Conservation (phyloP, 2,113 vertebrate genomes). For the Mesoclemmys tuberculata region DNA sequence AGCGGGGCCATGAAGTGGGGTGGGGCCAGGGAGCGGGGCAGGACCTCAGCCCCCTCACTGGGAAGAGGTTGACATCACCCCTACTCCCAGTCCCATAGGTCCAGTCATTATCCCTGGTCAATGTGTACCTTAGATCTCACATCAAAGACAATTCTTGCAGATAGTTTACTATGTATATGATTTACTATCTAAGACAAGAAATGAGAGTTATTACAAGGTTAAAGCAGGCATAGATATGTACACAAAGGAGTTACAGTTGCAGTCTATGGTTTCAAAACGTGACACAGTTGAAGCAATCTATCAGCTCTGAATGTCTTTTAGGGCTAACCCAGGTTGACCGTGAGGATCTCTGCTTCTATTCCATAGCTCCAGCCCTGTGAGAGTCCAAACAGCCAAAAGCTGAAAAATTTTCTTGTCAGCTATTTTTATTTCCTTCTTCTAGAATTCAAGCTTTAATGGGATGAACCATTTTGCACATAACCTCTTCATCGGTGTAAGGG, state of each 20-base stretch:
- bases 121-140: background rate
- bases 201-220: background rate
- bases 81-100: background rate
- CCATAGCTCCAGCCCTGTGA: background rate
- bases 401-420: background rate
- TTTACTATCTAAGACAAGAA: background rate
- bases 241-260: background rate
- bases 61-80: too few relatives aligned
- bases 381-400: background rate
- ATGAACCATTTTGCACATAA: background rate
- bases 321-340: background rate
- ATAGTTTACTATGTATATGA: background rate
- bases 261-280: background rate
- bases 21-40: too few relatives aligned
- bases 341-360: background rate
- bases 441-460: background rate
- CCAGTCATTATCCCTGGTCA: background rate
- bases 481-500: background rate
- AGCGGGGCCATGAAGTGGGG: too few relatives aligned
- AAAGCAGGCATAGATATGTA: background rate
- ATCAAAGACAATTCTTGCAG: background rate
- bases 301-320: background rate
- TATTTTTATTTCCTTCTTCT: background rate
- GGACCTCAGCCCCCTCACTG: too few relatives aligned
- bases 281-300: background rate